phyloP scores from a whole-genome alignment of 2,113 vertebrate genomes.

The Bothrops jararaca region DNA sequence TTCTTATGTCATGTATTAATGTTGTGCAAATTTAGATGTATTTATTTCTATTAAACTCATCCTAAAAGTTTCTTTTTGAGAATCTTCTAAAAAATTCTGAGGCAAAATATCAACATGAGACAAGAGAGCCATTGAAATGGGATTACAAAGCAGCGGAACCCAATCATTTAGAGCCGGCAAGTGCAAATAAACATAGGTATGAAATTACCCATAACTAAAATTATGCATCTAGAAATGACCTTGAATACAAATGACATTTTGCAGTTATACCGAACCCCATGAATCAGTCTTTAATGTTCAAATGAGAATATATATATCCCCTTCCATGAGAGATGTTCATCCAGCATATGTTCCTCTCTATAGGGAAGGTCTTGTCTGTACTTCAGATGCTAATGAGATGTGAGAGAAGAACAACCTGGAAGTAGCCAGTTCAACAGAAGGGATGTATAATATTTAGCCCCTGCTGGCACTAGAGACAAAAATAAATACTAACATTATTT shows the following conservation, averaged over 20 bases:
- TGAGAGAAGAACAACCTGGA: not conserved
- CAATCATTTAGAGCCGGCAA: not conserved
- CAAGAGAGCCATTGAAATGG: not conserved
- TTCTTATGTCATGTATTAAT: not conserved
- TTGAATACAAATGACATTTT: not conserved
- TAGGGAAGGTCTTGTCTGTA: not conserved
- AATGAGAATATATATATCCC: not conserved
- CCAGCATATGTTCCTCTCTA: slow-evolving; percentile 12
- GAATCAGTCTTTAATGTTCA: not conserved
- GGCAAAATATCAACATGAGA: not conserved
- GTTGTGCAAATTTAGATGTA: not conserved
- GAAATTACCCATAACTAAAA: not conserved
- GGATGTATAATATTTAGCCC: not conserved
- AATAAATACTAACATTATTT: slow-evolving; percentile 1
- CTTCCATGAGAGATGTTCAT: not conserved
- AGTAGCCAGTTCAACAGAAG: not conserved
- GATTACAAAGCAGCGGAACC: not conserved
- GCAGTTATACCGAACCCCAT: not conserved
- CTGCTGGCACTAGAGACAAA: slow-evolving; percentile 2
- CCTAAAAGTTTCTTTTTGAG: not conserved
- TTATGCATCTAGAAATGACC: not conserved
- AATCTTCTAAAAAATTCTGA: not conserved
- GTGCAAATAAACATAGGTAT: not conserved
- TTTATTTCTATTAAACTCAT: not conserved
- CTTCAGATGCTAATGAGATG: slow-evolving; percentile 12